Evolutionary conservation across 2,113 vertebrate species (phyloP), one percentile per base, ranked within the genome.

Genomic region (Piaya cayana): DNA sequence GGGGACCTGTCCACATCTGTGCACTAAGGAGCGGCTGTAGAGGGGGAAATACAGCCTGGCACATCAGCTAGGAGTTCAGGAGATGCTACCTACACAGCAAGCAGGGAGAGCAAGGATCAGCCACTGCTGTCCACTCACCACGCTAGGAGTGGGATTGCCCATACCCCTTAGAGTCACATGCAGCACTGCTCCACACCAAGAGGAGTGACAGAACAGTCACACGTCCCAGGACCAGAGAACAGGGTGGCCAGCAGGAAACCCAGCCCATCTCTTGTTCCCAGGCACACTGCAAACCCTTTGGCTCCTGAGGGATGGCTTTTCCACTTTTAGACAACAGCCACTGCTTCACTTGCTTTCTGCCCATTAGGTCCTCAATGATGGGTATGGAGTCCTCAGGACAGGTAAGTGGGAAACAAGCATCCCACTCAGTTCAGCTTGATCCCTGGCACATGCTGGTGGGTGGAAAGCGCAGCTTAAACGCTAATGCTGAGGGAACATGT

Each of bases 401-500:
- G 64, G 5, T 12, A 62, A 68, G 56, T 5, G 53, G 62, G 63
- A 89, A 94, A 92, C 78, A 81, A 92, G 43, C 88, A 70, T 49
- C 68, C 65, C 78, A 21, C 77, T 91, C 11, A 0, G 56, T 68
- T 75, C 72, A 81, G 62, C 77, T 85, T 63, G 71, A 87, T 86
- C 84, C 86, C 86, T 82, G 93, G 92, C 82, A 95, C 68, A 19
- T 39, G 91, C 86, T 92, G 91, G 92, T 47, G 82, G 76, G 65
- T 92, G 62, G 70, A 95, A 71, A 94, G 76, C 47, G 22, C 88
- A 95, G 93, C 90, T 97, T 97, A 97, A 97, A 97, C 94, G 96
- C 97, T 97, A 97, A 97, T 97, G 97, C 90, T 93, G 95, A 96
- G 92, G 96, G 76, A 96, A 97, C 85, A 85, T 92, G 94, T 96